phyloP scores from a whole-genome alignment of 2,113 vertebrate species.

The Oreocharis arfaki region DNA sequence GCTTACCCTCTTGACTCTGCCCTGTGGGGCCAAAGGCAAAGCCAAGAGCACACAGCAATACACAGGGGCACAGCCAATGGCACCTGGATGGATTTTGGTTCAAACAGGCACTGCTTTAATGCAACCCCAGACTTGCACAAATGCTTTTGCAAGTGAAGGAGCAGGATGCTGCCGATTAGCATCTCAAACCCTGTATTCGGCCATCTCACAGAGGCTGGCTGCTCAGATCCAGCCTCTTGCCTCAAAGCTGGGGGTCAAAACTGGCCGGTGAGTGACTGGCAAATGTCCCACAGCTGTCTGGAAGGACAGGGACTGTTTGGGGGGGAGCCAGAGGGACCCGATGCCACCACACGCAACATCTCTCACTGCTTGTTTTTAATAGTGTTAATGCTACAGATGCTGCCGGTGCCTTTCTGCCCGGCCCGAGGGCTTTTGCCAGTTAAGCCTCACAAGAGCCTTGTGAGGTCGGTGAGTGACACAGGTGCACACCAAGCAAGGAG shows the following conservation, averaged over 20 bases:
- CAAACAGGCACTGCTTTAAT: background rate
- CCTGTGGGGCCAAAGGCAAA: background rate
- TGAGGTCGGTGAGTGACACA: background rate
- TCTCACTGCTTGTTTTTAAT: conserved; percentile 44
- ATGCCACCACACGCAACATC: background rate
- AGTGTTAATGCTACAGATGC: background rate
- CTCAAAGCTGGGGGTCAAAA: background rate
- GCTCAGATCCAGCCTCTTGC: background rate
- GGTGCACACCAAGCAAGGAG: background rate
- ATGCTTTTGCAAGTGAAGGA: conserved; percentile 61
- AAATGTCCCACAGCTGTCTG: background rate
- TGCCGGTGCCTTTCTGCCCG: fast-evolving
- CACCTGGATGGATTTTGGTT: background rate
- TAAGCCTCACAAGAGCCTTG: conserved; percentile 19
- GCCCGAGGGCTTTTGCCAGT: background rate
- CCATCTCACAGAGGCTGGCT: fast-evolving
- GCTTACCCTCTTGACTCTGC: background rate
- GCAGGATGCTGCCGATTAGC: background rate
- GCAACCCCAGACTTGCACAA: background rate
- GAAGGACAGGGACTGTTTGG: background rate
- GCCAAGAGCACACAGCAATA: fast-evolving
- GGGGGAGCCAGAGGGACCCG: fast-evolving
- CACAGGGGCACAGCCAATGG: fast-evolving
- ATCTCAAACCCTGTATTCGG: background rate
- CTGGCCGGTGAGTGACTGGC: background rate